Conservation (phyloP, 2,113 vertebrate species). For the Malurus melanocephalus region DNA sequence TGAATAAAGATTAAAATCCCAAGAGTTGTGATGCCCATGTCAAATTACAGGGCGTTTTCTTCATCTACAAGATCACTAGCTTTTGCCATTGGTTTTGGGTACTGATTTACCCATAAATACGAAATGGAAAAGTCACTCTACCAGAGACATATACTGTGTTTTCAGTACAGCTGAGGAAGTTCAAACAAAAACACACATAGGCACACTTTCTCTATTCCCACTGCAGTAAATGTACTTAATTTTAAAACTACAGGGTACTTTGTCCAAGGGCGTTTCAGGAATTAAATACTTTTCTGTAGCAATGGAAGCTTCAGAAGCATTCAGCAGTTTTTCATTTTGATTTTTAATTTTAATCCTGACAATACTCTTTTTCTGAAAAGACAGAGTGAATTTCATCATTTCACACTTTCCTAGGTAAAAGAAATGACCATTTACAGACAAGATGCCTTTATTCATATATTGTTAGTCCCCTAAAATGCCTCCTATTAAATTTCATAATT, state of each 20-base stretch:
- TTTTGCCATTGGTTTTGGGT: conserved; percentile 70
- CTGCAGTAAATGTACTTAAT: not conserved
- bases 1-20: conserved; percentile 72
- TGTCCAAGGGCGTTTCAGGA: conserved; percentile 7
- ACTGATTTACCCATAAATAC: conserved; percentile 71
- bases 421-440: not conserved
- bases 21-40: conserved; percentile 64
- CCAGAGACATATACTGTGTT: conserved; percentile 62
- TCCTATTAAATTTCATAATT: not conserved
- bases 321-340: not conserved
- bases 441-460: not conserved
- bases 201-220: not conserved
- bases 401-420: not conserved
- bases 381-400: not conserved
- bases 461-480: not conserved
- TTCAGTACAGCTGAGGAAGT: conserved; percentile 18
- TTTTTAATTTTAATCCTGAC: not conserved
- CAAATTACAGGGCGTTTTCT: conserved; percentile 78
- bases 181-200: conserved; percentile 9
- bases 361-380: not conserved
- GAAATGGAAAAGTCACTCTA: conserved; percentile 32
- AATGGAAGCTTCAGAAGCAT: not conserved
- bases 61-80: conserved; percentile 72
- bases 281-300: conserved; percentile 13
- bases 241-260: conserved; percentile 33